Conservation (phyloP, 2,797 vertebrate species). For the Sebastes steindachneri region DNA sequence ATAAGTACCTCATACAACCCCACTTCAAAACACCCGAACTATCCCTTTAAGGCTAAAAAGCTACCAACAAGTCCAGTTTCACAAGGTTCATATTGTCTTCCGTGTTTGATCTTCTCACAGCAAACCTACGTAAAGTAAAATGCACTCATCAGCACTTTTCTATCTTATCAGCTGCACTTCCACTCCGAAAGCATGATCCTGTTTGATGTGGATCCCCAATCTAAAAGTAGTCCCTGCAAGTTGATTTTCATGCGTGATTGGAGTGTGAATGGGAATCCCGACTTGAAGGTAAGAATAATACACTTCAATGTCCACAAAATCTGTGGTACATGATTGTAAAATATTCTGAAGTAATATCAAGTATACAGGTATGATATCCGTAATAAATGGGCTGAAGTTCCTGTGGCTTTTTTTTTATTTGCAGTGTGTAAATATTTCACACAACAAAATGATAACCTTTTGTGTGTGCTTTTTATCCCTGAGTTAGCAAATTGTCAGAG, state of each 20-base stretch:
- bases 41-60: background rate
- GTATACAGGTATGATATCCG: background rate
- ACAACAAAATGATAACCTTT: background rate
- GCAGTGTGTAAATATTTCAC: background rate
- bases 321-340: background rate
- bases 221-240: background rate
- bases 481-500: constrained; percentile 32
- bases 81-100: background rate
- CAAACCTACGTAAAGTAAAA: background rate
- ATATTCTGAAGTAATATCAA: background rate
- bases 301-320: background rate
- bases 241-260: background rate
- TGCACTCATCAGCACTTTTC: background rate
- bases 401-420: background rate
- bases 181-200: background rate
- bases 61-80: background rate
- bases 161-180: background rate
- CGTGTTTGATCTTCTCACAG: background rate
- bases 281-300: background rate
- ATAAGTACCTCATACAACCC: too few species aligned
- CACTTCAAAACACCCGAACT: too few species aligned
- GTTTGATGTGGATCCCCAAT: background rate
- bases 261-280: background rate
- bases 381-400: background rate
- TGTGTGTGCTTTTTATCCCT: background rate